Evolutionary conservation across 2,113 vertebrate species (phyloP).

Genomic region (Syrrhaptes paradoxus): DNA sequence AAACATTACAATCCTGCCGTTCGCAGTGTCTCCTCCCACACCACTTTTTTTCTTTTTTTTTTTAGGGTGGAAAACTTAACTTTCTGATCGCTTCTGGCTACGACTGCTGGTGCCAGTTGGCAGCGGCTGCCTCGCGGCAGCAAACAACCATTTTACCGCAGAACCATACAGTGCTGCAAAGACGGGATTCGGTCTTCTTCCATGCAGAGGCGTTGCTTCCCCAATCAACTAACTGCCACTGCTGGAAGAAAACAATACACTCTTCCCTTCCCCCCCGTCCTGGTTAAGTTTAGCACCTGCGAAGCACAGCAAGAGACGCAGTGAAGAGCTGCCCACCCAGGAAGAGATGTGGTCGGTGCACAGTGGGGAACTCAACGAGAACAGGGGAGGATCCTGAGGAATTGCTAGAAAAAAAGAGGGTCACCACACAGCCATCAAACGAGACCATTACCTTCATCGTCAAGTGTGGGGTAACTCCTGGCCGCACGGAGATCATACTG

Average conservation of each 20-base stretch:
- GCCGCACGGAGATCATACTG: conserved; percentile 91
- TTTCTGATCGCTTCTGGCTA: neutral
- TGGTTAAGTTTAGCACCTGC: conserved; percentile 58
- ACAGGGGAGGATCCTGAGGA: conserved; percentile 5
- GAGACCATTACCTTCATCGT: conserved; percentile 86
- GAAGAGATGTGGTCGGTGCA: neutral
- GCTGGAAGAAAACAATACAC: neutral
- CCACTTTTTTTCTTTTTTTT: neutral
- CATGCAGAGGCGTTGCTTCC: neutral
- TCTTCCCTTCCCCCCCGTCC: conserved; percentile 47
- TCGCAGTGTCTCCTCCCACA: neutral
- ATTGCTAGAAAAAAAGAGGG: neutral
- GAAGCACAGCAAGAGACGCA: conserved; percentile 50
- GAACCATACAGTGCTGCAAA: neutral
- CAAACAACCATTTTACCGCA: neutral
- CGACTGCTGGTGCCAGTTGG: neutral
- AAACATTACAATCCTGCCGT: neutral
- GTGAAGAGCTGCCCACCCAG: neutral
- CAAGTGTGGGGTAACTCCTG: conserved; percentile 92
- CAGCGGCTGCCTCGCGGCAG: neutral
- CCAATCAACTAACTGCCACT: neutral
- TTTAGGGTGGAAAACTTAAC: neutral
- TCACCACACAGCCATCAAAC: neutral
- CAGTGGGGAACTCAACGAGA: neutral
- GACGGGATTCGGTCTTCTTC: neutral